phyloP scores from a whole-genome alignment of 2,113 vertebrate genomes.

The Pseudorectes ferrugineus region DNA sequence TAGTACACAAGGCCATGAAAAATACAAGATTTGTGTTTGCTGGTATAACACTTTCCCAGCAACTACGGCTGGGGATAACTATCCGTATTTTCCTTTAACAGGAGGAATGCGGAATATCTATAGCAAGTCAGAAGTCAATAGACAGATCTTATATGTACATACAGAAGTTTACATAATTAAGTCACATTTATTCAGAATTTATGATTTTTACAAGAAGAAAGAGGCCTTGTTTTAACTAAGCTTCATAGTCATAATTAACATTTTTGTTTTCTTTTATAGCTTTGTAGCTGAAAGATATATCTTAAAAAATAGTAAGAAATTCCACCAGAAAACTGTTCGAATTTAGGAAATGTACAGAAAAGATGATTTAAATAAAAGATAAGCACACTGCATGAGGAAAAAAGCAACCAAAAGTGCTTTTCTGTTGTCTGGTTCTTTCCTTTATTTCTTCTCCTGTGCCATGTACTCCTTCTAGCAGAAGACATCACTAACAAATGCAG shows the following conservation, averaged over 20 bases:
- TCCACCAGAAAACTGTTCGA: neutral
- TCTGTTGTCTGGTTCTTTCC: neutral
- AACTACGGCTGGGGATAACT: neutral
- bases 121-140: neutral
- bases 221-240: neutral
- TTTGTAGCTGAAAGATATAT: neutral
- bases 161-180: neutral
- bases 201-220: neutral
- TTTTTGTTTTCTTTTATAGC: neutral
- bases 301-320: neutral
- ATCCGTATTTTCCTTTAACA: neutral
- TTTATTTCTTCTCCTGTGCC: neutral
- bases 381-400: neutral
- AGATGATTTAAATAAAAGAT: neutral
- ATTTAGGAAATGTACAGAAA: neutral
- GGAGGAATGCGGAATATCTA: neutral
- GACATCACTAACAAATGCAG: neutral
- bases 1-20: neutral
- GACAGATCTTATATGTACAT: neutral
- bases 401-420: neutral
- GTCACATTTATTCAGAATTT: neutral
- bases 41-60: neutral
- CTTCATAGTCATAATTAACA: neutral
- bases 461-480: neutral
- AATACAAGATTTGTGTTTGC: neutral